A percentile compares a stretch with the other conserved stretches of the same genome.
Evolutionary conservation across 1,140 invertebrate species (phyloP).

Genomic region (Nautilus pompilius): DNA sequence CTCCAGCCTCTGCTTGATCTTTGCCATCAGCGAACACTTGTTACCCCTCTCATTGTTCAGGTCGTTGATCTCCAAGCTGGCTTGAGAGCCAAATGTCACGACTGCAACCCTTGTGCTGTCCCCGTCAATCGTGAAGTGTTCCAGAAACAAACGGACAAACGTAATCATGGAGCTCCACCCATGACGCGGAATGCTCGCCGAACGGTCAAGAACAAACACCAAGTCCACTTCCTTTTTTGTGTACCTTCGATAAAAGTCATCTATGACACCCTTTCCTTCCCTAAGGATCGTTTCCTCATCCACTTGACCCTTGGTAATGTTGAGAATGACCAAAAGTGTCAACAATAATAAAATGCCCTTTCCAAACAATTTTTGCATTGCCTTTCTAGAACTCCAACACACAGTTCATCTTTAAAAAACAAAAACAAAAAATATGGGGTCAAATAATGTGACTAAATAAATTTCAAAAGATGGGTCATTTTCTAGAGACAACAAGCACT

Average conservation of each 20-base stretch:
- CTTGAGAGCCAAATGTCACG: slow-evolving; percentile 23
- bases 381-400: no score
- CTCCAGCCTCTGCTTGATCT: slow-evolving; percentile 12
- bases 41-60: slow-evolving; percentile 14
- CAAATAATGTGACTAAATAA: no score
- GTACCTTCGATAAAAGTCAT: slow-evolving; percentile 17
- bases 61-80: slow-evolving; percentile 26
- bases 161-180: slow-evolving; percentile 25
- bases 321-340: no score
- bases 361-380: no score
- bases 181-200: slow-evolving; percentile 15
- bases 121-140: slow-evolving; percentile 29
- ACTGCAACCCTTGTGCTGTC: slow-evolving; percentile 30
- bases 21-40: slow-evolving; percentile 24
- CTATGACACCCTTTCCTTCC: slow-evolving; percentile 13
- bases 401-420: no score
- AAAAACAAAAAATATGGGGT: no score
- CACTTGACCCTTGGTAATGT: no score
- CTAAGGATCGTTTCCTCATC: neutral
- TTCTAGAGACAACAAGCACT: no score
- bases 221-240: slow-evolving; percentile 23
- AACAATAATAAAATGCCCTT: no score
- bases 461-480: no score
- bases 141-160: slow-evolving; percentile 25
- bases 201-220: slow-evolving; percentile 33